A percentile compares a stretch with the other conserved stretches of the same genome.
phyloP scores from a whole-genome alignment of 1,140 invertebrate genomes.

The Sesamia nonagrioides region DNA sequence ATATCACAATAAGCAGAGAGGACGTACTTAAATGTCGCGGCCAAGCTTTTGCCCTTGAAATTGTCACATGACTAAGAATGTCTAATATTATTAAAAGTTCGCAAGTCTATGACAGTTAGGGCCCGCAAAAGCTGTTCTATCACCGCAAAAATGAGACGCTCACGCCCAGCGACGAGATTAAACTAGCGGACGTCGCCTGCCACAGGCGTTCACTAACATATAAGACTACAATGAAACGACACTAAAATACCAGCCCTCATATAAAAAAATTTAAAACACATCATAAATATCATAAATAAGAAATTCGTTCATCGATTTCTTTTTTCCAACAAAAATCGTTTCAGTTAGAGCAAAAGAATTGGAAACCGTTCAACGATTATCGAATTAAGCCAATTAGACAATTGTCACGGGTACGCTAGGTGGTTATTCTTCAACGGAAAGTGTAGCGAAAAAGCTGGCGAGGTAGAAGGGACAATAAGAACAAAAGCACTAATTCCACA shows the following conservation, averaged over 20 bases:
- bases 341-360: conserved; percentile 46
- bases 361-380: conserved; percentile 62
- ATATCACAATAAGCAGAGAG: neutral
- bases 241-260: conserved; percentile 63
- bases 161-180: conserved; percentile 72
- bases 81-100: conserved; percentile 18
- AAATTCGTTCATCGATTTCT: neutral
- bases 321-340: conserved; percentile 14
- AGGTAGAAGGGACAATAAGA: conserved; percentile 57
- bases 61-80: conserved; percentile 12
- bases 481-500: conserved; percentile 75
- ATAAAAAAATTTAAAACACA: too few relatives aligned
- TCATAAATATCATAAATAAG: too few relatives aligned
- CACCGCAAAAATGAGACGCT: conserved; percentile 72
- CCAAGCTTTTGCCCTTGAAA: neutral
- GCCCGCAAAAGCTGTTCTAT: conserved; percentile 40
- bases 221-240: conserved; percentile 66
- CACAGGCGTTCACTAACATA: conserved; percentile 72
- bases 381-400: conserved; percentile 66
- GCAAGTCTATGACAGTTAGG: conserved; percentile 10
- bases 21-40: neutral
- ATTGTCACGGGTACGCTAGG: conserved; percentile 58
- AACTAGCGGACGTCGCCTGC: conserved; percentile 62
- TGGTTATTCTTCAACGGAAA: conserved; percentile 57
- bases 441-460: conserved; percentile 44